Percentiles rank a stretch among this genome's conserved stretches.
These are phyloP conservation scores for Campoletis sonorensis DNA, from an alignment of 1,140 invertebrate genomes.

Conservation along the genomic window DNA sequence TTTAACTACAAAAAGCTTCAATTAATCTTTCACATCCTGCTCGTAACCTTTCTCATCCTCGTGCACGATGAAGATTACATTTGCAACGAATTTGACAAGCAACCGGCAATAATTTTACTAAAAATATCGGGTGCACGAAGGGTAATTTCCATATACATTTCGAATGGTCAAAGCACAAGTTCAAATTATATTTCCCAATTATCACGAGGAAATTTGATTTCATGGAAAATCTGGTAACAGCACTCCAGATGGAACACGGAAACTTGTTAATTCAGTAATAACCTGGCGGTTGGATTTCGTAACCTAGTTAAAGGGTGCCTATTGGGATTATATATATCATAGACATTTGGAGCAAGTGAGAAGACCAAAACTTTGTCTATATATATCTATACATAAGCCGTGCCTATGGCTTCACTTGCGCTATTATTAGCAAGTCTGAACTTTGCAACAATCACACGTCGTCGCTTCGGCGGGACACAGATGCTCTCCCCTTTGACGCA, in stretches of 20 bases:
- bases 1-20: no score
- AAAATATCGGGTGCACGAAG: no score
- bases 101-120: no score
- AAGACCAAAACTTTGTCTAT: background rate
- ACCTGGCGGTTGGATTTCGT: background rate
- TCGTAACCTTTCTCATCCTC: no score
- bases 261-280: conserved; percentile 25
- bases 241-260: background rate
- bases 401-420: background rate
- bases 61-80: no score
- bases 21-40: no score
- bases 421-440: background rate
- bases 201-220: background rate
- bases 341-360: background rate
- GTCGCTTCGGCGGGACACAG: no score
- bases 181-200: background rate
- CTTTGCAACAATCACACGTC: no score
- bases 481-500: no score
- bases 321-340: conserved; percentile 2
- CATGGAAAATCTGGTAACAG: background rate
- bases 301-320: conserved; percentile 4
- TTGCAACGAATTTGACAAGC: no score
- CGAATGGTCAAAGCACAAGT: background rate
- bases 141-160: no score
- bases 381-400: conserved; percentile 11